A percentile compares a stretch with the other conserved stretches of the same genome.
These are phyloP conservation scores for Melozone crissalis DNA, from an alignment of 2,113 vertebrate genomes.

Conservation along the genomic window DNA sequence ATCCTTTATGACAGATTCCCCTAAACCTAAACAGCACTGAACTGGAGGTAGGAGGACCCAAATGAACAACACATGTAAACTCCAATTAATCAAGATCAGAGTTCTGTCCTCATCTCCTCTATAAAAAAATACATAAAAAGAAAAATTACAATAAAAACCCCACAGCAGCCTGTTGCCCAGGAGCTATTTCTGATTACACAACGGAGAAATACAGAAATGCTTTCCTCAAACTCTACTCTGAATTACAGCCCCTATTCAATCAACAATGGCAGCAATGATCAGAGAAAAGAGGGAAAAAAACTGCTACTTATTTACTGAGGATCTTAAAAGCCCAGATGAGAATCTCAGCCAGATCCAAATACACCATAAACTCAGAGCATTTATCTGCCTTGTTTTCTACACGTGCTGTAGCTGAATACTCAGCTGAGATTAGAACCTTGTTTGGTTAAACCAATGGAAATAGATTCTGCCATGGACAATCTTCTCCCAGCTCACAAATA, in stretches of 20 bases:
- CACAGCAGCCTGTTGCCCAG: neutral
- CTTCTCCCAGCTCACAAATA: neutral
- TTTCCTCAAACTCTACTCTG: neutral
- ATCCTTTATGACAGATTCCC: neutral
- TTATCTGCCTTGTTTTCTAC: neutral
- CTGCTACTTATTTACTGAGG: neutral
- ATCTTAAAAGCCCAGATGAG: neutral
- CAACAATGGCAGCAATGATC: neutral
- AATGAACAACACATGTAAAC: neutral
- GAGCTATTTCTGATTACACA: neutral
- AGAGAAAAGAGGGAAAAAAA: neutral
- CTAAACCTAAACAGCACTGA: neutral
- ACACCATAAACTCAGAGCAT: neutral
- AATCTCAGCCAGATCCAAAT: neutral
- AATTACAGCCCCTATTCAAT: neutral
- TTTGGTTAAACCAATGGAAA: neutral
- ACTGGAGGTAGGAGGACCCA: neutral
- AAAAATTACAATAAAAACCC: rapidly evolving
- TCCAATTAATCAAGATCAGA: neutral
- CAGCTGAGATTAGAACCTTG: neutral
- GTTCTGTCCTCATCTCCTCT: neutral
- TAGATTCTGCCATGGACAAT: neutral
- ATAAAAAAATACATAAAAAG: neutral
- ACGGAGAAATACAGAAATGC: neutral
- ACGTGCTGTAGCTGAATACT: neutral